Evolutionary conservation across 2,797 vertebrate species (phyloP), one percentile per base, ranked within the genome.

Genomic region (Dendrocincla fuliginosa): DNA sequence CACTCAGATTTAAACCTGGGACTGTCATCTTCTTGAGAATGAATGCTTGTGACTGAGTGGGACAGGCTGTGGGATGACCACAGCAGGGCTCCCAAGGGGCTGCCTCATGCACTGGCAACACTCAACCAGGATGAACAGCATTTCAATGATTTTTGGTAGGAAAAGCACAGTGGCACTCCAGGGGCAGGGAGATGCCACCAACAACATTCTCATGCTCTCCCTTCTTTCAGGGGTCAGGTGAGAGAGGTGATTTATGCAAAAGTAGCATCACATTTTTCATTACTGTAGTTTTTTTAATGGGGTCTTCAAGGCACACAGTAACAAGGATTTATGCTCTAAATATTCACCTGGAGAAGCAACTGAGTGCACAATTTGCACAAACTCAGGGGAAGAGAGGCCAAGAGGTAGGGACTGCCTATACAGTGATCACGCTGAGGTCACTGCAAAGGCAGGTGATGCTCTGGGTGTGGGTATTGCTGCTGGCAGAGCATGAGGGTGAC

Each of bases 361-460:
- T 5, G 32, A 76, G 32, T 5, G 14, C 3, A 15, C 11, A 49
- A 46, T 35, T 56, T 27, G 25, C 65, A 60, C 33, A 70, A 67
- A 65, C 10, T 3, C 33, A 27, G 8, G 3, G 8, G n/a, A 75
- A 82, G 27, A 74, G 44, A 80, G 27, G 42, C 18, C 67, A 79
- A 24, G 28, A 80, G 17, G 22, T 32, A 81, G n/a, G 14, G 86
- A 65, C 63, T 42, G n/a, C 13, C 33, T 18, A 6, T 1, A 52
- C 2, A 61, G 22, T 0, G 0, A 84, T 63, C 18, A 57, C 0
- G 1, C 28, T 30, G 35, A 13, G 27, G 30, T 64, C 30, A 10
- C 33, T 83, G 27, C 0, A 4, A 87, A 44, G 33, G 6, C 2
- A 10, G 7, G 8, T 2, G 5, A 55, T 49, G 23, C 11, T 89